Evolutionary conservation across 92 coral and sea anemone species (phyloP).

Genomic region (Siderastrea radians): DNA sequence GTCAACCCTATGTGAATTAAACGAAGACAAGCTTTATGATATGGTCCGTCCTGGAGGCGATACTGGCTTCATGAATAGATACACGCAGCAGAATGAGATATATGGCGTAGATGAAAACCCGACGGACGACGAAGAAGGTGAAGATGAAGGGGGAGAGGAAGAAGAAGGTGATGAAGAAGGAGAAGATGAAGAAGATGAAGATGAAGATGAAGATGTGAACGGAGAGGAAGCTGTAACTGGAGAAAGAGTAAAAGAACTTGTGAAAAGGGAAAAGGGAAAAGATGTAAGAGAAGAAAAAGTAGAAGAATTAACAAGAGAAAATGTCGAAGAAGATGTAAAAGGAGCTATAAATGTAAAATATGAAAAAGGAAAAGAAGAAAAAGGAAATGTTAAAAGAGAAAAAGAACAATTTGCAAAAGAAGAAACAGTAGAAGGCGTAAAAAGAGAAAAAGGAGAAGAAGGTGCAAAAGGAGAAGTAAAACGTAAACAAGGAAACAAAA

Average conservation of each 20-base stretch:
- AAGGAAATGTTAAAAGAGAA: background rate
- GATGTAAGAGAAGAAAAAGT: background rate
- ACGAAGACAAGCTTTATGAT: constrained; percentile 26
- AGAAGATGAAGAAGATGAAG: background rate
- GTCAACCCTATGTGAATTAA: constrained; percentile 44
- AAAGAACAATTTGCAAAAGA: background rate
- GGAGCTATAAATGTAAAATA: background rate
- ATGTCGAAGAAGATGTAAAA: background rate
- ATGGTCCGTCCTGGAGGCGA: background rate
- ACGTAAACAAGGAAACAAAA: background rate
- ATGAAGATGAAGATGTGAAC: background rate
- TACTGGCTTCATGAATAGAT: background rate
- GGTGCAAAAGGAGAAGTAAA: no score
- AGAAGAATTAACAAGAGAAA: no score
- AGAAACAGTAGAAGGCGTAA: background rate
- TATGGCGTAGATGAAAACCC: background rate
- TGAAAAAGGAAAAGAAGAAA: background rate
- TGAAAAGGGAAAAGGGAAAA: background rate
- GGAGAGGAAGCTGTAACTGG: background rate
- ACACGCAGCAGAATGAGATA: background rate
- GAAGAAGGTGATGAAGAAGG: background rate
- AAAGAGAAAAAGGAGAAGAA: background rate
- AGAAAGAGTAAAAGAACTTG: background rate
- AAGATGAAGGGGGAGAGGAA: background rate
- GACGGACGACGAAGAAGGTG: background rate